Conservation (phyloP, 1,140 invertebrate genomes). For the Trigoniulus corallinus region DNA sequence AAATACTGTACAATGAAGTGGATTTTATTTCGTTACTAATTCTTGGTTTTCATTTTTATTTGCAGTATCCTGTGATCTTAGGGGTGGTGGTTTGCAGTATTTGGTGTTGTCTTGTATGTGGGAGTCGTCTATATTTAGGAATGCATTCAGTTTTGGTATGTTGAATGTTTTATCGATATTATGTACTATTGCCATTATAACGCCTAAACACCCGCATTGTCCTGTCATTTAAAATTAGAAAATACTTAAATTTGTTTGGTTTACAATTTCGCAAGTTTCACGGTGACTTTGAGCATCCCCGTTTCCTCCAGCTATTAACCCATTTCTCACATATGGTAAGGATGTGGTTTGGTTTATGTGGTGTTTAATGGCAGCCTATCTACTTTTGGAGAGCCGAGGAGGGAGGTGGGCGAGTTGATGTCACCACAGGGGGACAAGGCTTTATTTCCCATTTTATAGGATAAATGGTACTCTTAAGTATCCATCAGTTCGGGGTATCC, state of each 20-base stretch:
- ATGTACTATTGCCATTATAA: not conserved
- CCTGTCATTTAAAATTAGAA: not conserved
- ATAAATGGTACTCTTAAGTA: too few relatives aligned
- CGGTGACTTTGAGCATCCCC: not conserved
- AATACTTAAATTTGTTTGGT: not conserved
- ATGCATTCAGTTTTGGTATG: constrained; percentile 76
- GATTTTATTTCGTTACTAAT: too few relatives aligned
- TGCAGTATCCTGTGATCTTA: constrained; percentile 32
- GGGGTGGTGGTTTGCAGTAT: constrained; percentile 28
- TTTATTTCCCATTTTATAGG: too few relatives aligned
- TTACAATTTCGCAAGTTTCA: not conserved
- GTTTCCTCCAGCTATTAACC: not conserved
- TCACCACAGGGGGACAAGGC: too few relatives aligned
- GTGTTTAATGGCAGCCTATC: too few relatives aligned
- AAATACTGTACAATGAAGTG: too few relatives aligned
- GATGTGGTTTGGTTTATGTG: not conserved
- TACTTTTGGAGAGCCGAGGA: too few relatives aligned
- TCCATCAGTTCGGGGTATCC: too few relatives aligned
- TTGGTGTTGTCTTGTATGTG: constrained; percentile 60
- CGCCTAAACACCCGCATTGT: not conserved
- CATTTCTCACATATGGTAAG: not conserved
- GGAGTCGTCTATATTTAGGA: constrained; percentile 72
- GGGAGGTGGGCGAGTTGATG: too few relatives aligned
- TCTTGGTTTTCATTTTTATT: constrained; percentile 14
- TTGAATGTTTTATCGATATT: not conserved